Base-by-base conservation (phyloP, 2,113 vertebrate species). In the Mesocricetus auratus region DNA sequence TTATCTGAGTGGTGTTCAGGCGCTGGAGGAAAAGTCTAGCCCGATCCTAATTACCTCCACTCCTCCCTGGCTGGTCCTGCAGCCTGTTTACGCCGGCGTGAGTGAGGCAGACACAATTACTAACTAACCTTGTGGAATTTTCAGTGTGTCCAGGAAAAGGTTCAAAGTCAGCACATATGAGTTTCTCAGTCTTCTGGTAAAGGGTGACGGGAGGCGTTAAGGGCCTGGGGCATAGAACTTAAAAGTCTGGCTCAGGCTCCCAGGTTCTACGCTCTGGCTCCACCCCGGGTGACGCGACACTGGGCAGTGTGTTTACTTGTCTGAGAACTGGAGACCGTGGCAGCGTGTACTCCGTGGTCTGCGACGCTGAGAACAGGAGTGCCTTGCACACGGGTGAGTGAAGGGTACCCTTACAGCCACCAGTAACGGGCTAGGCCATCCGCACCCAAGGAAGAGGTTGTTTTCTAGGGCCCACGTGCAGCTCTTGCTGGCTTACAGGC, bases 1-100 rank as follows among this genome's bases (percentile, higher is more conserved):
- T 88, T 96, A 92, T 96, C 93, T 93, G 93, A 95, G 93, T 94
- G 83, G 91, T 96, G 62, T 95, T 94, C 94, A 94, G 91, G 93
- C 94, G 94, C 62, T 92, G 62, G 94, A 50, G 91, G 93, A 74
- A 92, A 92, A 92, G 71, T 92, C 95, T 94, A 90, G 56, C 81
- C 75, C 33, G 64, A 86, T 90, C 68, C 81, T 94, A 89, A 95
- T 97, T 66, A 97, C 92, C 71, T 83, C 86, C 56, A 10, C 77
- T 96, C 60, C 50, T 89, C 90, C 69, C 58, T 58, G 50, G 33
- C 11, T 24, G 62, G 77, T 79, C 93, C 89, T 68, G 8, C 36
- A 88, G 29, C 81, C 77, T 94, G 86, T 93, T 82, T 96, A 78
- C 74, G 64, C 58, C 86, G 45, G 53, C 92, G 15, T 86, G 87